Conservation (phyloP, 2,113 vertebrate genomes). For the Corythornis madagascariensis region DNA sequence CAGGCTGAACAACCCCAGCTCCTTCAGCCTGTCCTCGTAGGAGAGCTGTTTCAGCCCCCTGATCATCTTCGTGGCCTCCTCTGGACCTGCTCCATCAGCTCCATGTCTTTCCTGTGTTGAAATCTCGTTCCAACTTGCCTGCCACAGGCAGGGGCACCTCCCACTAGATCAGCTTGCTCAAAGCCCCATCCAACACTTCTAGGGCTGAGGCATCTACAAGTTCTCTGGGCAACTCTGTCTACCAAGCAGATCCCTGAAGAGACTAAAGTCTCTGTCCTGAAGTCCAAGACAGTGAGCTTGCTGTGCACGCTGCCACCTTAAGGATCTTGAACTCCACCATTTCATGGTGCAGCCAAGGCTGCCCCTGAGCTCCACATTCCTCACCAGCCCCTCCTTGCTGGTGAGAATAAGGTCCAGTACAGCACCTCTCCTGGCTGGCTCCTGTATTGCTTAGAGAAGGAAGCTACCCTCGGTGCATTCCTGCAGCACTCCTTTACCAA, state of each 20-base stretch:
- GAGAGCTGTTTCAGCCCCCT: too few species aligned
- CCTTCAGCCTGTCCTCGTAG: too few species aligned
- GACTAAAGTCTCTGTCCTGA: background rate
- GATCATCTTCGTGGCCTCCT: too few species aligned
- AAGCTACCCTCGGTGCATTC: background rate
- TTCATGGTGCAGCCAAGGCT: background rate
- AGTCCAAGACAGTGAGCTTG: background rate
- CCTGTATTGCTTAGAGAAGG: background rate
- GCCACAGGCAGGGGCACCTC: background rate
- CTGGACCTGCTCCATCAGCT: too few species aligned
- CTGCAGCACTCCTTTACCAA: background rate
- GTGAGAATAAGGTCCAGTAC: background rate
- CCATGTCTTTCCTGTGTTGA: too few species aligned
- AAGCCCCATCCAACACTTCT: background rate
- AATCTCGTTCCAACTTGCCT: background rate
- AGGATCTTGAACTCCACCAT: background rate
- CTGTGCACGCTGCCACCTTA: background rate
- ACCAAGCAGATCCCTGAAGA: background rate
- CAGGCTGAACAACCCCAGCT: too few species aligned
- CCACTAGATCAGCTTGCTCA: background rate
- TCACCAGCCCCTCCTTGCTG: background rate
- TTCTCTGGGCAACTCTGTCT: background rate
- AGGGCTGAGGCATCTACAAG: background rate
- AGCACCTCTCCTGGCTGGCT: background rate
- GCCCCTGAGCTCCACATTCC: background rate